Percentiles rank a stretch among this genome's conserved stretches.
These are phyloP conservation scores for Aplodontia rufa DNA, from an alignment of 2,113 vertebrate species.

Conservation along the genomic window DNA sequence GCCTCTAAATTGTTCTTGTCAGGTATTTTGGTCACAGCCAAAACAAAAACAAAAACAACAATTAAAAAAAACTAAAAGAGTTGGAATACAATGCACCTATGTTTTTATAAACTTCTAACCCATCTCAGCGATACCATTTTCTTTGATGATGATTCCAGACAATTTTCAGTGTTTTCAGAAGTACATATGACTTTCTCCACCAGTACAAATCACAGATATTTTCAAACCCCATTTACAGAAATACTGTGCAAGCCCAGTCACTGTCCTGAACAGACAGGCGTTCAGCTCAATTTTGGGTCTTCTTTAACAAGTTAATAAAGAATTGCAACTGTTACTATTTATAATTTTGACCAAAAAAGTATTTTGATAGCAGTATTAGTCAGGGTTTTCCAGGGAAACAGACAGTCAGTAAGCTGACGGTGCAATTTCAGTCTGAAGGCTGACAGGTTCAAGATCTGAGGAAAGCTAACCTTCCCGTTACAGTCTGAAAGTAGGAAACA, in stretches of 20 bases:
- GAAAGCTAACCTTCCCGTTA: background rate
- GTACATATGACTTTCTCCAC: background rate
- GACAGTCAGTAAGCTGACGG: background rate
- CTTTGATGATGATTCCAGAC: background rate
- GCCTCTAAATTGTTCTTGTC: too few relatives aligned
- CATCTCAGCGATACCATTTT: background rate
- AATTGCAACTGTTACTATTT: background rate
- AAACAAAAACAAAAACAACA: too few relatives aligned
- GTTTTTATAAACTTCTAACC: background rate
- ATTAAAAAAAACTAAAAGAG: too few relatives aligned
- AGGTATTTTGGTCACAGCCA: too few relatives aligned
- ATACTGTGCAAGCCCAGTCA: background rate
- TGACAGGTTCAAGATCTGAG: background rate
- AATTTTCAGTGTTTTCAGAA: background rate
- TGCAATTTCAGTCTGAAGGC: background rate
- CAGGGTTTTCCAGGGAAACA: background rate
- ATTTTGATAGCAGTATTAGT: background rate
- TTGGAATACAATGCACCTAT: background rate
- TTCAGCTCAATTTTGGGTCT: background rate
- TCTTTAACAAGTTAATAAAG: background rate
- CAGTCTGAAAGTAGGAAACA: background rate
- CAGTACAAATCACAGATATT: background rate
- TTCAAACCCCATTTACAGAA: background rate
- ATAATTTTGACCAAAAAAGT: background rate
- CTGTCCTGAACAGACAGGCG: background rate